A percentile compares a stretch with the other conserved stretches of the same genome.
Conservation (phyloP, 1,140 invertebrate genomes). For the Cepaea nemoralis region DNA sequence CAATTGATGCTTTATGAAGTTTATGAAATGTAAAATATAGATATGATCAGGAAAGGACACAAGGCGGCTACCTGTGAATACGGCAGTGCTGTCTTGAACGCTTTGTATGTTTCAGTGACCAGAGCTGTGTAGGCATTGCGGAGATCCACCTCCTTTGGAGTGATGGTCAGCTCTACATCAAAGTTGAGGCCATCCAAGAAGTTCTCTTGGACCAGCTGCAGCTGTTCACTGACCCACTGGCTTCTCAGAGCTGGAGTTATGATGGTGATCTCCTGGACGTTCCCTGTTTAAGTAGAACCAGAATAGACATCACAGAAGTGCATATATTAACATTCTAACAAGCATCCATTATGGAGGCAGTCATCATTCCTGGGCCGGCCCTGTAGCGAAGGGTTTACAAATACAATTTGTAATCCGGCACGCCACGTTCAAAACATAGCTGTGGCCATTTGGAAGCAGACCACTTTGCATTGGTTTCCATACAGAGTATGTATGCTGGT, state of each 20-base stretch:
- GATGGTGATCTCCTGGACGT: background rate
- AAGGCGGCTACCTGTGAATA: slow-evolving; percentile 67
- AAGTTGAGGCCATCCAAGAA: slow-evolving; percentile 73
- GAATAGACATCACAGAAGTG: background rate
- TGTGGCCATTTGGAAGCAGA: no score
- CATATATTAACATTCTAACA: background rate
- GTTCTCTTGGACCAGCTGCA: slow-evolving; percentile 59
- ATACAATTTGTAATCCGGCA: no score
- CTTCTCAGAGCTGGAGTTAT: slow-evolving; percentile 12
- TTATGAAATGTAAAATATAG: no score
- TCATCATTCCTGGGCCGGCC: no score
- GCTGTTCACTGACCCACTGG: slow-evolving; percentile 65
- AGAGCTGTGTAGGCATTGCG: slow-evolving; percentile 63
- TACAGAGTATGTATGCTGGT: no score
- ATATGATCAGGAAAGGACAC: no score
- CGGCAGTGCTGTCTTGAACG: slow-evolving; percentile 59
- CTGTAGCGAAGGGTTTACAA: no score
- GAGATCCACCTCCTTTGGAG: slow-evolving; percentile 53
- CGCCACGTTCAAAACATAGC: no score
- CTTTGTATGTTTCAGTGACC: slow-evolving; percentile 59
- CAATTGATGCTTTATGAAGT: no score
- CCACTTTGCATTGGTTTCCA: no score
- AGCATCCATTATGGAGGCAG: no score
- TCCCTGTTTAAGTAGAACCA: background rate
- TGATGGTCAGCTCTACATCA: slow-evolving; percentile 70